Conservation (phyloP, 2,888 invertebrate genomes). For the Eustalomyia histrio region DNA sequence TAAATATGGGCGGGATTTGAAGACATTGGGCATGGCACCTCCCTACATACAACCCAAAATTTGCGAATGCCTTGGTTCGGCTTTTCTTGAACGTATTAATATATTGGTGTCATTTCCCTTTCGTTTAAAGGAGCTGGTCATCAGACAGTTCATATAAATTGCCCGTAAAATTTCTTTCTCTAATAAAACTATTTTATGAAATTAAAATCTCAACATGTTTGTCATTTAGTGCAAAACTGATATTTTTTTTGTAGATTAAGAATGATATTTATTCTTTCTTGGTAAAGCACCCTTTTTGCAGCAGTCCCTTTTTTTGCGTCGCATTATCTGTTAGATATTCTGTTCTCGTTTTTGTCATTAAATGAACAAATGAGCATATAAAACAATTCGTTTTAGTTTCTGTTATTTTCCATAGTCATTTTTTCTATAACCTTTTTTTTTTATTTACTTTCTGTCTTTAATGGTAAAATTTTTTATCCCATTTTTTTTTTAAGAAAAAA, state of each 20-base stretch:
- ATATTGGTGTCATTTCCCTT: too few species aligned
- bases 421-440: constrained; percentile 33
- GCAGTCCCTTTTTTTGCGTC: not conserved
- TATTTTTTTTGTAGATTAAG: constrained; percentile 11
- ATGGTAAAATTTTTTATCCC: constrained; percentile 6
- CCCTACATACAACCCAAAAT: too few species aligned
- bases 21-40: too few species aligned
- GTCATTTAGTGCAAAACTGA: constrained; percentile 36
- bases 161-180: too few species aligned
- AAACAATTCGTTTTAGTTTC: constrained; percentile 77
- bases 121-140: too few species aligned
- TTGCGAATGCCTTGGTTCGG: too few species aligned
- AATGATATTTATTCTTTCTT: not conserved
- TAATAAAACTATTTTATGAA: not conserved
- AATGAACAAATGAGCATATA: constrained; percentile 78
- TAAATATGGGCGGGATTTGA: too few species aligned
- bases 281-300: constrained; percentile 10
- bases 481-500: constrained; percentile 4
- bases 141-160: too few species aligned
- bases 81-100: too few species aligned
- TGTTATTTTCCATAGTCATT: constrained; percentile 1
- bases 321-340: constrained; percentile 29
- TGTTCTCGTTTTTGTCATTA: constrained; percentile 75
- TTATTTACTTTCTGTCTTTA: constrained; percentile 3
- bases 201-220: constrained; percentile 35